Conservation (phyloP, 1,140 invertebrate species). For the Cyrtorhinus lividipennis region DNA sequence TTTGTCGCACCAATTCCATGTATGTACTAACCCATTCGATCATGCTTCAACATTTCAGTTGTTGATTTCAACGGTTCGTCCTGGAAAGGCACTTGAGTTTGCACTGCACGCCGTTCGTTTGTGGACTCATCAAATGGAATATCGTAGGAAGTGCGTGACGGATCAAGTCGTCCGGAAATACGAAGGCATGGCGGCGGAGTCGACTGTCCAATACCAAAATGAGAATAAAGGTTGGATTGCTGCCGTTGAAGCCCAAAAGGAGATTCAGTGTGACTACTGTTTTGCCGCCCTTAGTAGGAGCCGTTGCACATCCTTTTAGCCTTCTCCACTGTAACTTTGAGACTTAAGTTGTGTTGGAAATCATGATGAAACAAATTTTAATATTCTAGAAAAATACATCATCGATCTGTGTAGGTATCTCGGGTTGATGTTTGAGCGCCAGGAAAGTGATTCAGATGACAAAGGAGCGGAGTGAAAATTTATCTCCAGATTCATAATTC, state of each 20-base stretch:
- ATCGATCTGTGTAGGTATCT: too few relatives aligned
- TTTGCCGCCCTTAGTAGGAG: too few relatives aligned
- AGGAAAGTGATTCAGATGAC: too few relatives aligned
- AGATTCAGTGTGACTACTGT: background rate
- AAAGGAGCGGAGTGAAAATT: too few relatives aligned
- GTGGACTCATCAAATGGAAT: constrained; percentile 18
- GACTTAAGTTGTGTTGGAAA: too few relatives aligned
- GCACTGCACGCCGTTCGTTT: background rate
- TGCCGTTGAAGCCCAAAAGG: background rate
- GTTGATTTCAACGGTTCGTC: constrained; percentile 6
- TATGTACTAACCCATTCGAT: too few relatives aligned
- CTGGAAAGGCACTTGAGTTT: constrained; percentile 15
- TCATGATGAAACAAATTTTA: too few relatives aligned
- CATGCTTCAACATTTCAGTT: constrained; percentile 11
- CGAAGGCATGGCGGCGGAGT: constrained; percentile 5
- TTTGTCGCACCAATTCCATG: background rate
- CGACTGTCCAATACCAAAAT: background rate
- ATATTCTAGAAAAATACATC: too few relatives aligned
- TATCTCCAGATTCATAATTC: too few relatives aligned
- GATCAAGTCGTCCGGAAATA: constrained; percentile 6
- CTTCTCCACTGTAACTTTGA: too few relatives aligned
- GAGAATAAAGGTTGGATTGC: constrained; percentile 14
- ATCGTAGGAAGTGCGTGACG: constrained; percentile 1
- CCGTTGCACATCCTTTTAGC: too few relatives aligned
- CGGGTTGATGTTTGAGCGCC: too few relatives aligned